Evolutionary conservation across 2,797 vertebrate species (phyloP), one percentile per base, ranked within the genome.

Genomic region (Borostomias antarcticus): DNA sequence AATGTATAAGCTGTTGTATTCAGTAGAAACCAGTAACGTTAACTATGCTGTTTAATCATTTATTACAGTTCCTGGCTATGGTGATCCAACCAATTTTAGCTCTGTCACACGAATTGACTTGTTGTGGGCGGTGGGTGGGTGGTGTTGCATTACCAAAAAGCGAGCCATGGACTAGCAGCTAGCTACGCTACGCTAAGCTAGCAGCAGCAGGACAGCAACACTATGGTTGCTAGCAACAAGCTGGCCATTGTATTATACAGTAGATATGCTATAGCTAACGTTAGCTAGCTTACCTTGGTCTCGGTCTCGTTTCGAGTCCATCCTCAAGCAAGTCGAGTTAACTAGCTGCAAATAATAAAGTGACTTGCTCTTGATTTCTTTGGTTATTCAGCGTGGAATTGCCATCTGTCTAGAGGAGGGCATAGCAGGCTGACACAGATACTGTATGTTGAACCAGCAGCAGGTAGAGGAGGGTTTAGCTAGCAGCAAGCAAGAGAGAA

Each of bases 281-380:
- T 83, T 86, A 87, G 86, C 68, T 66, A 80, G 86, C 92, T 90
- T 77, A 94, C 93, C 93, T 59, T 89, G 87, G 5, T 92, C 91
- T 62, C 86, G 91, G 15, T 93, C 92, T 68, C 89, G 89, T 80
- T 92, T 93, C 0, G 68, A 80, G 61, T 93, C 92, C 93, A 94
- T 94, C 50, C 35, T 74, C 64, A 51, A 29, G 13, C 64, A 51
- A 29, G 32, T 17, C 15, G 53, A 17, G 56, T 26, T 74, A 79
- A 73, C 72, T 74, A 70, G 37, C 51, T 8, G 45, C 23, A 21
- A 2, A 5, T 26, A 40, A 32, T 40, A 58, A 21, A 28, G 15
- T 77, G 62, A 62, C 8, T 30, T 37, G 23, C 26, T 10, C 2
- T 52, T 52, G 74, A 30, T 70, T 62, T 54, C 1, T 45, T 64